A percentile compares a stretch with the other conserved stretches of the same genome.
Evolutionary conservation across 64 coral and sea anemone species (phyloP).

Genomic region (Dendronephthya gigantea): DNA sequence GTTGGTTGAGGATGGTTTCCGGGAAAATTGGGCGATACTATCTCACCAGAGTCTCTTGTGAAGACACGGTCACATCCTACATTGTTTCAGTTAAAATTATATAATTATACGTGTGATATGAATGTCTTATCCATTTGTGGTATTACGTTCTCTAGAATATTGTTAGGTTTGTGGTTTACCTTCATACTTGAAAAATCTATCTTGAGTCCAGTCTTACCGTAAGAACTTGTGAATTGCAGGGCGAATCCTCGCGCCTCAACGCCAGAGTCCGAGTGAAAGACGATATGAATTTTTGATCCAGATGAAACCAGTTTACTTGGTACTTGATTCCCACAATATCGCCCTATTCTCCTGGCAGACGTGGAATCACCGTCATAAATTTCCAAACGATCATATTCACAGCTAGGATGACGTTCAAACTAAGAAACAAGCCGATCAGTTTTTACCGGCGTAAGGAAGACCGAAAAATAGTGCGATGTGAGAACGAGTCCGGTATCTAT

Average conservation of each 20-base stretch:
- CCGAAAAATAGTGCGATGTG: not conserved
- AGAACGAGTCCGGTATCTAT: not conserved
- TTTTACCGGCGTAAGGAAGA: not conserved
- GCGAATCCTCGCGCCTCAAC: not conserved
- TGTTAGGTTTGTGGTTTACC: too few relatives aligned
- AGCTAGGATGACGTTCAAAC: slow-evolving; percentile 58
- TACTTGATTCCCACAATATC: not conserved
- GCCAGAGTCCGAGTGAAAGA: not conserved
- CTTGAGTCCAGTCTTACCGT: not conserved
- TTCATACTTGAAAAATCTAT: not conserved
- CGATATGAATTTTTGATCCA: not conserved
- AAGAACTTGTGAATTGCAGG: not conserved
- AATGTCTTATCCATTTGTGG: too few relatives aligned
- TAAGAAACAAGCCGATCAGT: slow-evolving; percentile 13
- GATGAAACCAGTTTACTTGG: not conserved
- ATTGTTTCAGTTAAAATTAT: not conserved
- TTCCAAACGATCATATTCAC: slow-evolving; percentile 69
- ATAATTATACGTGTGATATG: too few relatives aligned
- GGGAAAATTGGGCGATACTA: slow-evolving; percentile 74
- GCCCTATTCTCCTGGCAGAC: not conserved
- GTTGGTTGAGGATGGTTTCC: slow-evolving; percentile 39
- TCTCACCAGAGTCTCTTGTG: slow-evolving; percentile 25
- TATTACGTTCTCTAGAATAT: too few relatives aligned
- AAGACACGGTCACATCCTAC: slow-evolving; percentile 62
- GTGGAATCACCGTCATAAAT: slow-evolving; percentile 55